Evolutionary conservation across 2,797 vertebrate species (phyloP), one percentile per base, ranked within the genome.

Genomic region (Prunella strophiata): DNA sequence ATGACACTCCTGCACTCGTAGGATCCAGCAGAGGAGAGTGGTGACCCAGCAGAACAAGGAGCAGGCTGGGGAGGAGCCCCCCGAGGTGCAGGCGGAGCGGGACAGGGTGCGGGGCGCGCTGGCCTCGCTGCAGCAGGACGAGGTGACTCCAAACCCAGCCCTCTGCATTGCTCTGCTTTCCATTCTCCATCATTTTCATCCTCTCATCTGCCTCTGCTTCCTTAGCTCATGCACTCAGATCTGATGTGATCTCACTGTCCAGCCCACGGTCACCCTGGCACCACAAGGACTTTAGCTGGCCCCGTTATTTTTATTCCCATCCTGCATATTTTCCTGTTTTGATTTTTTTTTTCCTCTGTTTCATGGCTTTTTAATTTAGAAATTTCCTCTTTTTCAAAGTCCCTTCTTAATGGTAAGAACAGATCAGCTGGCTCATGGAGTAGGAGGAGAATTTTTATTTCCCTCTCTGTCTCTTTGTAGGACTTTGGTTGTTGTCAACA

Each of bases 81-180:
- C 98, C 61, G 99, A 99, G 7, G 98, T 99, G 32, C 97, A 96
- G 89, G 98, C 97, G 22, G 99, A 99, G 98, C 98, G 98, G 90
- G 97, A 97, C 40, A 90, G 98, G 59, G 98, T 98, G 62, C 98
- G 98, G 62, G 96, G 96, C 8, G 96, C 97, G 0, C 89, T 98
- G 70, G 97, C 77, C 62, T 98, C 97, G 42, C 97, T 97, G 93
- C 96, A 97, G 88, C 97, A 94, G 62, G 97, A 98, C 10, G 98
- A 99, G 98, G 99, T 99, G 90, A 96, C 0, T 1, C 58, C 88
- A 12, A 1, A 25, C 11, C 26, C 70, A 29, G 9, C 45, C 57
- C 40, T 22, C 32, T 10, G 26, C 1, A 1, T 15, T 2, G 1
- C 61, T 74, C 30, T 32, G 59, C 32, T 36, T 19, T 21, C 11